Evolutionary conservation across 2,888 invertebrate genomes (phyloP).

Genomic region (Agrotis segetum): DNA sequence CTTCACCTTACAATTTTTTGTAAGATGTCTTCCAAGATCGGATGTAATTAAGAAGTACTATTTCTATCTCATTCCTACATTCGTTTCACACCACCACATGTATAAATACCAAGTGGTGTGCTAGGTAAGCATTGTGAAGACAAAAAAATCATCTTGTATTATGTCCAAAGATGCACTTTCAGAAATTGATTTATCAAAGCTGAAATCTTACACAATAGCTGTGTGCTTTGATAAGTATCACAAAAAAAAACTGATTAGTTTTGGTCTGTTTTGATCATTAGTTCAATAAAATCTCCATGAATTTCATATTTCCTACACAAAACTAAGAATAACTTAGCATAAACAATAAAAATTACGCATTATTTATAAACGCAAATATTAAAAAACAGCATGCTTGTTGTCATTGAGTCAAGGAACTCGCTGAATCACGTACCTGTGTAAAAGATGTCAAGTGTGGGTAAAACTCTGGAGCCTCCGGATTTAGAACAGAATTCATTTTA

Average conservation of each 20-base stretch:
- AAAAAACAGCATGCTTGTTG: slow-evolving; percentile 77
- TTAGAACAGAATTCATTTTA: slow-evolving; percentile 82
- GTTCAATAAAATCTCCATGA: neutral
- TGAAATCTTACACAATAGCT: slow-evolving; percentile 2
- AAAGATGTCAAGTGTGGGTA: slow-evolving; percentile 78
- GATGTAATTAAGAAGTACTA: neutral
- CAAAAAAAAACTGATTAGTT: neutral
- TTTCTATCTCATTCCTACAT: neutral
- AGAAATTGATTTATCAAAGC: neutral
- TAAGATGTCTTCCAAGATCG: neutral
- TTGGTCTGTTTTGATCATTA: slow-evolving; percentile 8
- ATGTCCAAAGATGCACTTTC: neutral
- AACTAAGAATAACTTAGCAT: neutral
- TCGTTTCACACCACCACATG: neutral
- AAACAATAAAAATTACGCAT: slow-evolving; percentile 38
- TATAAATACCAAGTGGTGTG: neutral
- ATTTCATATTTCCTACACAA: neutral
- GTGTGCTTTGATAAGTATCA: neutral
- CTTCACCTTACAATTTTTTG: neutral
- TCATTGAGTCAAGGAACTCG: slow-evolving; percentile 63
- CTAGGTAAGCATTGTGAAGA: neutral
- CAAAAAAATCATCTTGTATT: neutral
- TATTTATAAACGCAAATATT: slow-evolving; percentile 12
- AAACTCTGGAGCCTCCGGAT: slow-evolving; percentile 87
- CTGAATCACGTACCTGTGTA: slow-evolving; percentile 79